Percentiles rank a stretch among this genome's conserved stretches.
These are phyloP conservation scores for Pseudomugil gertrudae DNA, from an alignment of 2,797 vertebrate species.

Conservation along the genomic window DNA sequence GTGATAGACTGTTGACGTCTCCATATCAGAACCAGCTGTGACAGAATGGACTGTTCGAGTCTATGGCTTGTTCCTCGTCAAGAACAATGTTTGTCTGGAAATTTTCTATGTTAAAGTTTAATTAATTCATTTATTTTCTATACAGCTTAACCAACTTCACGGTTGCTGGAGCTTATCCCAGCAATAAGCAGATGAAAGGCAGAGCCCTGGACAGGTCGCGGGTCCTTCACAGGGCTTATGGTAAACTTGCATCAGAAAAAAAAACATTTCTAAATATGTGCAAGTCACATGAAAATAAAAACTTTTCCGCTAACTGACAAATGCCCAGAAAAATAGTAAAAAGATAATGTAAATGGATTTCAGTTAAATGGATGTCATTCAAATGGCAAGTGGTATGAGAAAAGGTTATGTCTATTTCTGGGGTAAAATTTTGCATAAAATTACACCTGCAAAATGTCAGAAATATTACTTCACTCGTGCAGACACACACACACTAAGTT, in stretches of 20 bases:
- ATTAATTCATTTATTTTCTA: too few relatives aligned
- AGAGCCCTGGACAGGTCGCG: too few relatives aligned
- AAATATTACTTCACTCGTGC: background rate
- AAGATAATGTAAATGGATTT: background rate
- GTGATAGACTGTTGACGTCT: background rate
- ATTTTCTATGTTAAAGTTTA: background rate
- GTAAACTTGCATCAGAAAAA: too few relatives aligned
- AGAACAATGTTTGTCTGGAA: background rate
- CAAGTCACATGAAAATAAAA: background rate
- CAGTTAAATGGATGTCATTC: constrained; percentile 16
- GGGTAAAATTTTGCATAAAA: background rate
- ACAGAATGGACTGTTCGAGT: background rate
- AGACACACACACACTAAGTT: background rate
- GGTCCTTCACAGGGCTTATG: too few relatives aligned
- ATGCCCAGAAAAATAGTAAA: background rate
- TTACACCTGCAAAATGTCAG: constrained; percentile 46
- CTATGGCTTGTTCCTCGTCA: background rate
- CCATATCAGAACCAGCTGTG: background rate
- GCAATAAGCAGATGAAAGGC: too few relatives aligned
- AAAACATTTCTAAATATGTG: too few relatives aligned
- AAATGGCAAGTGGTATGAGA: constrained; percentile 36
- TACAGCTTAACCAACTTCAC: too few relatives aligned
- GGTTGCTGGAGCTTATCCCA: too few relatives aligned
- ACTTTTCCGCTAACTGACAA: background rate
- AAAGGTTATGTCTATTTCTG: constrained; percentile 2